Evolutionary conservation across 2,797 vertebrate species (phyloP).

Genomic region (Malacoctenus gilli): DNA sequence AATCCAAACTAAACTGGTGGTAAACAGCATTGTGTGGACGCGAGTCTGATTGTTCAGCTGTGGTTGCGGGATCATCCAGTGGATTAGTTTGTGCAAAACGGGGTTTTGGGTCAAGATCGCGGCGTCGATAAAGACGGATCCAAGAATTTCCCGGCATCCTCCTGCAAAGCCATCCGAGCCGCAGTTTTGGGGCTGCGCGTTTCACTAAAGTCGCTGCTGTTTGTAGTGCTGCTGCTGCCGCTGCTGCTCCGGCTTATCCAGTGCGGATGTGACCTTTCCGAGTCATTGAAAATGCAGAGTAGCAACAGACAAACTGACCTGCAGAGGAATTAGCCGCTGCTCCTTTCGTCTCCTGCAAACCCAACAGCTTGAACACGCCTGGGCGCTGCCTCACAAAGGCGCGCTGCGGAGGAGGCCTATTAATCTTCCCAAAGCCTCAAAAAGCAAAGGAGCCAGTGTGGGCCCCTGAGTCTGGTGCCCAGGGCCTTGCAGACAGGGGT

Average conservation of each 20-base stretch:
- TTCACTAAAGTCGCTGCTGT: conserved; percentile 6
- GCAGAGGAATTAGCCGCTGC: conserved; percentile 80
- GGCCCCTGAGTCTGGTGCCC: conserved; percentile 67
- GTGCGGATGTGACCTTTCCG: conserved; percentile 67
- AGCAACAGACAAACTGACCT: conserved; percentile 75
- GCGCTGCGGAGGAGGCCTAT: conserved; percentile 72
- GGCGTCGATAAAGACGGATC: conserved; percentile 23
- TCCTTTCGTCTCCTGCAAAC: conserved; percentile 73
- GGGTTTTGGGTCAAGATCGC: conserved; percentile 34
- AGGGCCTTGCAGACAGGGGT: conserved; percentile 68
- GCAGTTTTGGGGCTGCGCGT: background rate
- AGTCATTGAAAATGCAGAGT: conserved; percentile 75
- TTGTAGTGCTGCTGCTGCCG: conserved; percentile 13
- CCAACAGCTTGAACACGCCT: conserved; percentile 83
- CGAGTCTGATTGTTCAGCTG: conserved; percentile 74
- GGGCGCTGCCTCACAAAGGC: conserved; percentile 80
- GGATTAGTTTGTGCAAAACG: conserved; percentile 41
- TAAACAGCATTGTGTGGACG: conserved; percentile 57
- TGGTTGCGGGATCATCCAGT: conserved; percentile 36
- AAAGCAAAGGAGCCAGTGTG: conserved; percentile 66
- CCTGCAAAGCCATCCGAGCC: background rate
- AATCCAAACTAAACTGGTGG: conserved; percentile 69
- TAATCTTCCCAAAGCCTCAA: conserved; percentile 83
- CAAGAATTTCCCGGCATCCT: conserved; percentile 4
- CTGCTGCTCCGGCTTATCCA: conserved; percentile 27